Conservation (phyloP, 2,797 vertebrate genomes). For the Craterocephalus amniculus region DNA sequence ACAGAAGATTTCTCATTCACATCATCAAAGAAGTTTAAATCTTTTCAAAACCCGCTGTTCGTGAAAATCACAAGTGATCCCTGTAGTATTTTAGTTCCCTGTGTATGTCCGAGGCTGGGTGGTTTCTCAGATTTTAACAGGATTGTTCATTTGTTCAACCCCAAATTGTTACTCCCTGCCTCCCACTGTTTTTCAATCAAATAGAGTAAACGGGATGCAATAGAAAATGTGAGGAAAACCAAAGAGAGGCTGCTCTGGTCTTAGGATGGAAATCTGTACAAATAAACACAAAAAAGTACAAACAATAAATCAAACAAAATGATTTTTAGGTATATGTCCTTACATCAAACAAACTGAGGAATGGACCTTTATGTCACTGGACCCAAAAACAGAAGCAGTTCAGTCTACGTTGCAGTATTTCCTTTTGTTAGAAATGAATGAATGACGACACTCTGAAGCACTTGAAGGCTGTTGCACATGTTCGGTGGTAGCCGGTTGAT, state of each 20-base stretch:
- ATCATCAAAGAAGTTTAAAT: conserved; percentile 27
- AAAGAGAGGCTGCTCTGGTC: conserved; percentile 59
- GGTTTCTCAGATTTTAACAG: conserved; percentile 31
- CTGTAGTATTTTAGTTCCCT: conserved; percentile 44
- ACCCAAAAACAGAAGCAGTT: conserved; percentile 31
- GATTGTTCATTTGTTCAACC: conserved; percentile 37
- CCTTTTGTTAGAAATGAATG: conserved; percentile 40
- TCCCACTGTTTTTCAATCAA: conserved; percentile 30
- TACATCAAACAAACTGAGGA: conserved; percentile 31
- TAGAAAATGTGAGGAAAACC: conserved; percentile 63
- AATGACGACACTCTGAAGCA: conserved; percentile 55
- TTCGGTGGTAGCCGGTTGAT: conserved; percentile 52
- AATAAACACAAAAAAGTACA: conserved; percentile 6
- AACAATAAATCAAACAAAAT: conserved; percentile 13
- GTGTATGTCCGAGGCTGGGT: conserved; percentile 39
- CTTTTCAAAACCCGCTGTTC: conserved; percentile 52
- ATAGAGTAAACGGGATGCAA: conserved; percentile 18
- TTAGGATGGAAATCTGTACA: conserved; percentile 44
- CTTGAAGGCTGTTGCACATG: conserved; percentile 66
- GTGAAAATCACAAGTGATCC: conserved; percentile 56
- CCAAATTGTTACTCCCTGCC: conserved; percentile 36
- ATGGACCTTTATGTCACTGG: conserved; percentile 35
- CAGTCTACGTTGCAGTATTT: conserved; percentile 37
- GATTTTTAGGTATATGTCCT: conserved; percentile 40
- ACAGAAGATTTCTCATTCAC: conserved; percentile 46